phyloP scores from a whole-genome alignment of 1,140 invertebrate species.

The Nasonia giraulti region DNA sequence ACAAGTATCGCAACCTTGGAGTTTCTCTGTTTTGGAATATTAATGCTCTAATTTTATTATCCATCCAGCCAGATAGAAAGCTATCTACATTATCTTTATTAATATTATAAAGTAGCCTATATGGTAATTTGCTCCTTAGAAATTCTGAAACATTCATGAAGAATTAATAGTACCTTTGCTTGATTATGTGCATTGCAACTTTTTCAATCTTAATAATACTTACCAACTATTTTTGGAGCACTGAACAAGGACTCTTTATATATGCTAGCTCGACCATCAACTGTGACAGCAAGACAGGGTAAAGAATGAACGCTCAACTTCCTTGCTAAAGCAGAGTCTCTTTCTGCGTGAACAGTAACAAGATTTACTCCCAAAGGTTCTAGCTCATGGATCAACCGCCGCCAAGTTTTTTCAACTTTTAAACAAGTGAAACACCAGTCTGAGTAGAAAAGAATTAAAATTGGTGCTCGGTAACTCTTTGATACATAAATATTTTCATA shows the following conservation, averaged over 20 bases:
- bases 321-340: slow-evolving; percentile 83
- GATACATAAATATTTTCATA: slow-evolving; percentile 91
- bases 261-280: slow-evolving; percentile 86
- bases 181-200: neutral
- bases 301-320: slow-evolving; percentile 86
- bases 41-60: slow-evolving; percentile 92
- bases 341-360: slow-evolving; percentile 89
- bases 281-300: slow-evolving; percentile 86
- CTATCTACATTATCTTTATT: slow-evolving; percentile 83
- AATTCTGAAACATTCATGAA: slow-evolving; percentile 79
- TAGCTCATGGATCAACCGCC: slow-evolving; percentile 87
- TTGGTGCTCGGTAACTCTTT: slow-evolving; percentile 86
- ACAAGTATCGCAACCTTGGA: slow-evolving; percentile 88
- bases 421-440: slow-evolving; percentile 96
- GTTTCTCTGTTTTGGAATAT: slow-evolving; percentile 88
- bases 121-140: slow-evolving; percentile 88
- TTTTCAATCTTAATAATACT: slow-evolving; percentile 53
- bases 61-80: slow-evolving; percentile 91
- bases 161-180: neutral
- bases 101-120: slow-evolving; percentile 83
- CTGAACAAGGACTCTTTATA: slow-evolving; percentile 87
- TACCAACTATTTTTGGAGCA: slow-evolving; percentile 86
- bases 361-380: slow-evolving; percentile 84
- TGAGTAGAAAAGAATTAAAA: slow-evolving; percentile 91
- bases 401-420: slow-evolving; percentile 87